Conservation (phyloP, 2,113 vertebrate genomes). For the Choloepus hoffmanni region DNA sequence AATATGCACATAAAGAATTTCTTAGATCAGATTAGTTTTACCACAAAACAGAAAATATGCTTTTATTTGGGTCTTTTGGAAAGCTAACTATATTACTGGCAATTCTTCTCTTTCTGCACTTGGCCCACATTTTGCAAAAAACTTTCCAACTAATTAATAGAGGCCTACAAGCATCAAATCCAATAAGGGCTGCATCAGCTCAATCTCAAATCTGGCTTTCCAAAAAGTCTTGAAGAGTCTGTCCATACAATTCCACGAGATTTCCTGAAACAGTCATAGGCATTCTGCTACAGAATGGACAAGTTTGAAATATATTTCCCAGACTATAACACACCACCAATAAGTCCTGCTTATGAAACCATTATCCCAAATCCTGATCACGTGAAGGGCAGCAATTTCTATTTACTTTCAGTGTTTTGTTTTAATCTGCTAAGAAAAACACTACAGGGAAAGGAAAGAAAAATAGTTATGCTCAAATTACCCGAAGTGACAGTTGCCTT, state of each 20-base stretch:
- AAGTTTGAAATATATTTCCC: not conserved
- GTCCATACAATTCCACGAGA: accelerated
- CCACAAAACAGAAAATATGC: not conserved
- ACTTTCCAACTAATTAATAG: slow-evolving; percentile 20
- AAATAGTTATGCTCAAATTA: slow-evolving; percentile 8
- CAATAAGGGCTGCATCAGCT: not conserved
- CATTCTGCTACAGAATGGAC: not conserved
- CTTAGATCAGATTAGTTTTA: slow-evolving; percentile 59
- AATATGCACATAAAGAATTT: slow-evolving; percentile 55
- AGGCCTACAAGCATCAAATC: not conserved
- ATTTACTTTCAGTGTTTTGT: not conserved
- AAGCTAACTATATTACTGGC: slow-evolving; percentile 9
- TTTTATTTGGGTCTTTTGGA: not conserved
- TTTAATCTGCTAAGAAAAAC: slow-evolving; percentile 49
- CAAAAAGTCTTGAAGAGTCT: not conserved
- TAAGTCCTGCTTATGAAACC: not conserved
- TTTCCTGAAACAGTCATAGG: not conserved
- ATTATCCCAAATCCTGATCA: not conserved
- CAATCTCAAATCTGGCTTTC: not conserved
- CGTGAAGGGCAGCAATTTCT: not conserved
- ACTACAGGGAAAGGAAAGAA: not conserved
- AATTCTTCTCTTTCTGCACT: not conserved
- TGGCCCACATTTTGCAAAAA: not conserved
- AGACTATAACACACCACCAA: not conserved
- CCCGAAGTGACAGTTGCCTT: slow-evolving; percentile 1